Evolutionary conservation across 2,797 vertebrate genomes (phyloP).

Genomic region (Diglossa cyanea): DNA sequence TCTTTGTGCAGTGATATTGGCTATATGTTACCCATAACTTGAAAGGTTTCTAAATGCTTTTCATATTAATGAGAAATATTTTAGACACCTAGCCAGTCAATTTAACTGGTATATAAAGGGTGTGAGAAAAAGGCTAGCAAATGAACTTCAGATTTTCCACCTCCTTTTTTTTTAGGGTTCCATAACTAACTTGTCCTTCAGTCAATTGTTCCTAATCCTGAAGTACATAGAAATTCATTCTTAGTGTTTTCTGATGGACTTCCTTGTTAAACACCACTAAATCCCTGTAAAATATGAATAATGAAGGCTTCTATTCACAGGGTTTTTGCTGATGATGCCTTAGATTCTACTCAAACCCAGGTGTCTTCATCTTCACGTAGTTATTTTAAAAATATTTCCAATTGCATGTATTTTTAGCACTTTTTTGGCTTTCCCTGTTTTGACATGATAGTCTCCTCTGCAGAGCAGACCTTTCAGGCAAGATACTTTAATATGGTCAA

Average conservation of each 20-base stretch:
- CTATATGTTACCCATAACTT: not conserved
- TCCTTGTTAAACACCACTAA: constrained; percentile 1
- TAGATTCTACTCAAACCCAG: not conserved
- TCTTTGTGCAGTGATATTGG: not conserved
- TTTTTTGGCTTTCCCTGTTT: not conserved
- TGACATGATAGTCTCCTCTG: not conserved
- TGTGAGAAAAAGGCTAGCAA: not conserved
- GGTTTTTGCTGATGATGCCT: not conserved
- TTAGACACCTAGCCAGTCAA: not conserved
- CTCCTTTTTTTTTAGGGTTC: not conserved
- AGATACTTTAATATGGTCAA: not conserved
- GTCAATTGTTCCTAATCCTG: constrained; percentile 19
- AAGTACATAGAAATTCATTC: constrained; percentile 19
- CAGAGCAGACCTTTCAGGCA: not conserved
- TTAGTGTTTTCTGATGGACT: constrained; percentile 4
- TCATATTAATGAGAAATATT: not conserved
- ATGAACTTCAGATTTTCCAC: not conserved
- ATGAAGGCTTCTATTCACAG: not conserved
- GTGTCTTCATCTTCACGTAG: not conserved
- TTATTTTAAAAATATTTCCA: constrained; percentile 6
- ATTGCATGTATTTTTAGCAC: not conserved
- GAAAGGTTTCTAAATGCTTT: not conserved
- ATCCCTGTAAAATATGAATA: constrained; percentile 27
- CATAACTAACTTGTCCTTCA: not conserved
- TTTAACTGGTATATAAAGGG: not conserved